Base-by-base conservation (phyloP, 2,113 vertebrate genomes). In the Megaceryle torquata region DNA sequence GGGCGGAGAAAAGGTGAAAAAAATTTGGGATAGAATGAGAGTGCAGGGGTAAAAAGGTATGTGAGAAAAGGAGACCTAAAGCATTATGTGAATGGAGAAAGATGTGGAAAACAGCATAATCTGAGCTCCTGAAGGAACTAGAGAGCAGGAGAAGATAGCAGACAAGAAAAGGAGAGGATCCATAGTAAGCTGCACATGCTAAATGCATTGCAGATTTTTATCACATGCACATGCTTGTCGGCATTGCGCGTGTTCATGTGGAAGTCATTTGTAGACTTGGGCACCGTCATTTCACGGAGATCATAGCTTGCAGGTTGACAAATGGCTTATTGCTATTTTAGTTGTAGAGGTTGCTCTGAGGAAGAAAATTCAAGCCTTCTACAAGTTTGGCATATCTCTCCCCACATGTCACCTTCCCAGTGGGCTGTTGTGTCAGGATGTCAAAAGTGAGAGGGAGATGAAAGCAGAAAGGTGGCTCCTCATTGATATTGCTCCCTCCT, bases 181-280 rank as follows among this genome's bases (percentile, higher is more conserved):
- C 37, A 7, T 35, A 41, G 64, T 68, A 61, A 74, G 22, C 28
- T 64, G 33, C 12, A 17, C 3, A 11, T 43, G 46, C 48, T 80
- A 50, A 86, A 80, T 29, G 8, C 3, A 3, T 44, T 61, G 26
- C 44, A 35, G 54, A n/a, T 48, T 88, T 88, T 53, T 74, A 11
- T 65, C 35, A 56, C 2, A 0, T 28, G 26, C 4, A 3, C 4
- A 0, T 8, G 4, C 77, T 86, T 92, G 17, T 50, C 71, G 65
- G 2, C 39, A 29, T 63, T 67, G 51, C 19, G 74, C 41, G 57
- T 72, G 59, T 28, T 72, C 26, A 29, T 1, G 2, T 94, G 69
- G 25, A 81, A 67, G 17, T 31, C 11, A 57, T 77, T 57, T 39
- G 65, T 48, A 87, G 67, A 63, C 28, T 57, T 50, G 25, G 54